A percentile compares a stretch with the other conserved stretches of the same genome.
These are phyloP conservation scores for Ptychobarbus kaznakovi DNA, from an alignment of 2,797 vertebrate genomes.

Conservation along the genomic window DNA sequence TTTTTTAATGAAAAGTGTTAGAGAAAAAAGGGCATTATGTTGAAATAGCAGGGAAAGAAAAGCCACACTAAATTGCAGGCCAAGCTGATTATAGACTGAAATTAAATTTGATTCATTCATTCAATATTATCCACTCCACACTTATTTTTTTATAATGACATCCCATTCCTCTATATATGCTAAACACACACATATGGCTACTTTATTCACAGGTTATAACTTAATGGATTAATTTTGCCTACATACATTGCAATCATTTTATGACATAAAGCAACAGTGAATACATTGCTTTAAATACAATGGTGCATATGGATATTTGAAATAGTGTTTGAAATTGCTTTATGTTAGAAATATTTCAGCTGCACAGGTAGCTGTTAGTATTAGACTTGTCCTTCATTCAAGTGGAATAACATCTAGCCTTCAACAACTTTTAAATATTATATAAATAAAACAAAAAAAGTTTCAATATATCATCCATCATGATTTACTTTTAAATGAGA, in stretches of 20 bases:
- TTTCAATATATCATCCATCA: neutral
- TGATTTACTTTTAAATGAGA: neutral
- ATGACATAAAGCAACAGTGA: neutral
- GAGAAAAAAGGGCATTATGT: neutral
- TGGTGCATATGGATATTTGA: neutral
- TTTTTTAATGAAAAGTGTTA: neutral
- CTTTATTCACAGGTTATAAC: neutral
- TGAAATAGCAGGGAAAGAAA: neutral
- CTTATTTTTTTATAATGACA: neutral
- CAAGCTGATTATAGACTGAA: neutral
- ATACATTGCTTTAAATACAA: neutral
- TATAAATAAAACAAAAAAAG: neutral
- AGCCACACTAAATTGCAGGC: neutral
- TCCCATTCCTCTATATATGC: neutral
- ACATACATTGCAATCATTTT: neutral
- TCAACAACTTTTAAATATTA: neutral
- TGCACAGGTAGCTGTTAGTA: neutral
- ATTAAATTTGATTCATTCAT: conserved; percentile 16
- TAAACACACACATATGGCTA: neutral
- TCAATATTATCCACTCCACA: neutral
- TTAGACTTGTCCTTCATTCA: neutral
- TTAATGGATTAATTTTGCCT: neutral
- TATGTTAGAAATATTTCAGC: neutral
- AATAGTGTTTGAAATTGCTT: neutral
- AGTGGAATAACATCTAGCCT: neutral